A percentile compares a stretch with the other conserved stretches of the same genome.
Conservation (phyloP, 2,888 invertebrate genomes). For the Aphrophora alni region DNA sequence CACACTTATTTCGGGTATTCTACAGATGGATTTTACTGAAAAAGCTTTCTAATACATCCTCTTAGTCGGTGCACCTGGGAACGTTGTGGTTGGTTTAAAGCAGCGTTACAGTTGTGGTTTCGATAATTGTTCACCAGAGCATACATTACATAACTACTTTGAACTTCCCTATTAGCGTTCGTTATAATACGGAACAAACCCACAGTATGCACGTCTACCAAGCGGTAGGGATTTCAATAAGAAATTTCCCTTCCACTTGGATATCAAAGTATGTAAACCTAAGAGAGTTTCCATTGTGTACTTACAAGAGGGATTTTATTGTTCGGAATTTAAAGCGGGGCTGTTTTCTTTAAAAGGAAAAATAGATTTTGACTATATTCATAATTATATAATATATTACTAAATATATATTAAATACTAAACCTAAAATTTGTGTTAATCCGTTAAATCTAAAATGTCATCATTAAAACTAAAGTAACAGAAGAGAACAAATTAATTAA, state of each 20-base stretch:
- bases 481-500: no score
- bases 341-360: no score
- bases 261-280: neutral
- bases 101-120: neutral
- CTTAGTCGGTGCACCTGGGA: neutral
- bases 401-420: no score
- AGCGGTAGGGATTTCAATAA: neutral
- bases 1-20: no score
- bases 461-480: no score
- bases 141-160: neutral
- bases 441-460: no score
- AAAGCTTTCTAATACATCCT: neutral
- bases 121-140: slow-evolving; percentile 9
- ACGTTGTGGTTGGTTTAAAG: neutral
- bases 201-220: neutral
- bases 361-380: no score
- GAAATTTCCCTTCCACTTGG: neutral
- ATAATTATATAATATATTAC: no score
- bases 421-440: no score
- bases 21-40: neutral
- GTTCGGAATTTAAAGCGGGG: no score
- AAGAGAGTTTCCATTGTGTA: neutral
- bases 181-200: neutral
- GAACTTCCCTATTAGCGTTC: slow-evolving; percentile 6
- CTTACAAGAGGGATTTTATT: neutral